Evolutionary conservation across 2,888 invertebrate species (phyloP), one percentile per base, ranked within the genome.

Genomic region (Notodonta dromedarius): DNA sequence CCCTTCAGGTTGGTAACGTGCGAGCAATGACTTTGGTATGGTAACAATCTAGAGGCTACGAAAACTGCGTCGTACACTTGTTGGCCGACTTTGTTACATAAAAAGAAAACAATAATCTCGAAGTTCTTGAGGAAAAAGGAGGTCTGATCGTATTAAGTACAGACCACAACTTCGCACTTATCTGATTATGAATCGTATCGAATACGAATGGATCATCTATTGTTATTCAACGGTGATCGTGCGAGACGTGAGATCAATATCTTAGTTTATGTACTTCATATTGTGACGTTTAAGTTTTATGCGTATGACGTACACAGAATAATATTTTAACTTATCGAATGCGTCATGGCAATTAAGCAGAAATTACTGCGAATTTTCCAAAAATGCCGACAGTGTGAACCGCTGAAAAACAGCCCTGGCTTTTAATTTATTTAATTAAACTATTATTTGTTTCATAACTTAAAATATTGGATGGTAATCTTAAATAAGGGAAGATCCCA

Each of bases 221-320:
- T 89, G 85, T 84, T 82, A 89, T 89, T 88, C 88, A 81, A 80
- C 77, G 76, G 82, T 79, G 76, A 82, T 82, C 78, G 77, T 67
- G 71, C 73, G 74, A 76, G 78, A 83, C 85, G 86, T 88, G 88
- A 82, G 86, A 89, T 89, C 82, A 73, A 83, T 89, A 89, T 88
- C 86, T 73, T 77, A 77, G 77, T 83, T 79, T 83, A 85, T 82
- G 76, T 74, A 65, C 74, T 69, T 79, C 75, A 81, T 83, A 87
- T 81, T 75, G 78, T 76, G 76, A 77, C 78, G 73, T 80, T 85
- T 84, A 80, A 74, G 69, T 78, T 83, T 80, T 80, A 83, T 77
- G 66, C 58, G 62, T 62, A 66, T 61, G 61, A 66, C 69, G 69
- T 65, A 61, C 60, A 56, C 56, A 61, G 71, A 76, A 76, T 78